Base-by-base conservation (phyloP, 2,797 vertebrate species). In the Peromyscus attwateri region DNA sequence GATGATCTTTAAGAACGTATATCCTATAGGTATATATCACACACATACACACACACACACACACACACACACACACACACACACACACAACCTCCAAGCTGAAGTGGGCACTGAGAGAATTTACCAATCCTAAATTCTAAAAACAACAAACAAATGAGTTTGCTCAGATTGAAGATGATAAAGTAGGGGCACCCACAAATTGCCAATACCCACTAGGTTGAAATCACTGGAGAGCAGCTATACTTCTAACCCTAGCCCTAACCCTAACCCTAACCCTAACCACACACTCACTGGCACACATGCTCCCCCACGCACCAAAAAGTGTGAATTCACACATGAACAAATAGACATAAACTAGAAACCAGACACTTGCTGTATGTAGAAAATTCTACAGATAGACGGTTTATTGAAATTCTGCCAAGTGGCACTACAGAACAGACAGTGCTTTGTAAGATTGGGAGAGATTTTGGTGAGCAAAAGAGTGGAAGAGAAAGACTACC, bases 41-140 rank as follows among this genome's bases (percentile, higher is more conserved):
- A 87, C 7, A 55, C 1, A 40, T 37, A 40, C 71, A 11, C 21
- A 40, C 37, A 40, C 25, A 40, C 70, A 73, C 70, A 73, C 70
- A 40, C 70, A 73, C 70, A 75, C 73, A 43, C 70, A 73, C 70
- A 73, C 70, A 73, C 23, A 40, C 70, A 73, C 70, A 73, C 70
- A 76, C 73, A 43, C 71, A 73, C 71, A 73, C 37, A 43, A 66
- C n/a, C 19, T 83, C 62, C 60, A 71, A 95, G 43, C 29, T 76
- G 34, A 34, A 23, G 60, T 88, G 66, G 43, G 1, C 73, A 40
- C 21, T 85, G 29, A 17, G 95, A 95, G 60, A 83, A 76, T 84
- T 83, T 46, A 40, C 40, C 75, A 71, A 91, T 82, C 55, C 14
- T 91, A 52, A 82, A 94, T 94, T 60, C 46, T 87, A 37, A 29